Conservation (phyloP, 2,113 vertebrate species). For the Ahaetulla prasina region DNA sequence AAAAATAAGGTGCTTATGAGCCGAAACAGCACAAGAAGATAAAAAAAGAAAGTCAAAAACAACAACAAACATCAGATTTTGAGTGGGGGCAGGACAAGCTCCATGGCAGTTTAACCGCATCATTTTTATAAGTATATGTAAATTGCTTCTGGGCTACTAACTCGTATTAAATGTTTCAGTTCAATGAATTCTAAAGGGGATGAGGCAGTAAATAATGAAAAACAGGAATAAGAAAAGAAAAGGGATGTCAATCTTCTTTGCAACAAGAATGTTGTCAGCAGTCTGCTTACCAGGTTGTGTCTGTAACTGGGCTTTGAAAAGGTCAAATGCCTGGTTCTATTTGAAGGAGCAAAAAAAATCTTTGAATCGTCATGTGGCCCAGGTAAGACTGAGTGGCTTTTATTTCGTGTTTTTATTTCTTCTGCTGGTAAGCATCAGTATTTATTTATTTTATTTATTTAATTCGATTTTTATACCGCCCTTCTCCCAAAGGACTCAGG, state of each 20-base stretch:
- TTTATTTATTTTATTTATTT: too few relatives aligned
- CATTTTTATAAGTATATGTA: constrained; percentile 29
- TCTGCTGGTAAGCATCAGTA: not conserved
- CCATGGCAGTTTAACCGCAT: constrained; percentile 8
- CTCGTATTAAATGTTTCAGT: constrained; percentile 44
- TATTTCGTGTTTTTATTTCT: too few relatives aligned
- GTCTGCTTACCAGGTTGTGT: not conserved
- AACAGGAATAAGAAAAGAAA: constrained; percentile 43
- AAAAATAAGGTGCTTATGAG: constrained; percentile 43
- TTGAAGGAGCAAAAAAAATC: not conserved
- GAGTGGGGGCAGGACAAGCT: constrained; percentile 8
- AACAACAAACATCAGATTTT: not conserved
- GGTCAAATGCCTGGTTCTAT: constrained; percentile 17
- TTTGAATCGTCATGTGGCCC: not conserved
- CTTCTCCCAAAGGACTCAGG: too few relatives aligned
- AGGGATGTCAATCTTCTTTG: constrained; percentile 39
- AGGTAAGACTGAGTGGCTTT: not conserved
- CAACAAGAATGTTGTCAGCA: not conserved
- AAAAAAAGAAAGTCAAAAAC: not conserved
- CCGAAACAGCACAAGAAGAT: constrained; percentile 34
- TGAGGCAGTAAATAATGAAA: constrained; percentile 57
- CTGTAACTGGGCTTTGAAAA: constrained; percentile 16
- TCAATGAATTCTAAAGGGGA: constrained; percentile 59
- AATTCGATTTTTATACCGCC: too few relatives aligned
- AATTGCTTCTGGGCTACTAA: constrained; percentile 45